Evolutionary conservation across 2,888 invertebrate species (phyloP), one percentile per base, ranked within the genome.

Genomic region (Cryptocephalus primarius): DNA sequence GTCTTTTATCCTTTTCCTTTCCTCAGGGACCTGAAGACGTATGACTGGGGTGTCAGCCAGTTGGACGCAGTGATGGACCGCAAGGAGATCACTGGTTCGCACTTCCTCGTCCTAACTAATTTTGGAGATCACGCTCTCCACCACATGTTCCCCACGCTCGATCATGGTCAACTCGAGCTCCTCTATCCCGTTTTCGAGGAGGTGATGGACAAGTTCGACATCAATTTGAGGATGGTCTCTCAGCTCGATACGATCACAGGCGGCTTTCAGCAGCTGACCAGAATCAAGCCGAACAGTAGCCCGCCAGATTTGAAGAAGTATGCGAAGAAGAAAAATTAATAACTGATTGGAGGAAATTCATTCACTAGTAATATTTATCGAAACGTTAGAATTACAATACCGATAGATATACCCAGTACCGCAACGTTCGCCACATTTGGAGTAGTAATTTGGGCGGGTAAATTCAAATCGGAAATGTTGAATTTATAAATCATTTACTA

Each of bases 41-140:
- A 63, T 53, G 89, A 90, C 65, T 89, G 88, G 88, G 89, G 88
- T 3, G 63, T 89, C 1, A 78, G 82, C 59, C 86, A 88, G 65
- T 59, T 89, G 54, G 85, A 88, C 60, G 78, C 88, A 0, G 74
- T 86, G 0, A 78, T 83, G 43, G 89, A 88, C 61, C 76, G 87
- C 48, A 70, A 75, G 10, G 83, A 87, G 52, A 72, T 83, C 44
- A 78, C 79, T 22, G 78, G 80, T 12, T 80, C 79, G 36, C 77
- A 80, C 52, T 82, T 85, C 60, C 69, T 85, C 53, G 78, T 79
- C 1, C 64, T 88, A 42, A 83, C 85, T 0, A 76, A 81, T 50
- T 90, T 87, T 57, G 90, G 90, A 0, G 82, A 85, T 50, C 90
- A 91, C 63, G 75, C 76, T 0, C 72, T 90, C 1, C 90, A 91